These are phyloP conservation scores for Sylvilagus floridanus DNA, from an alignment of 2,797 vertebrate species.

Conservation along the genomic window DNA sequence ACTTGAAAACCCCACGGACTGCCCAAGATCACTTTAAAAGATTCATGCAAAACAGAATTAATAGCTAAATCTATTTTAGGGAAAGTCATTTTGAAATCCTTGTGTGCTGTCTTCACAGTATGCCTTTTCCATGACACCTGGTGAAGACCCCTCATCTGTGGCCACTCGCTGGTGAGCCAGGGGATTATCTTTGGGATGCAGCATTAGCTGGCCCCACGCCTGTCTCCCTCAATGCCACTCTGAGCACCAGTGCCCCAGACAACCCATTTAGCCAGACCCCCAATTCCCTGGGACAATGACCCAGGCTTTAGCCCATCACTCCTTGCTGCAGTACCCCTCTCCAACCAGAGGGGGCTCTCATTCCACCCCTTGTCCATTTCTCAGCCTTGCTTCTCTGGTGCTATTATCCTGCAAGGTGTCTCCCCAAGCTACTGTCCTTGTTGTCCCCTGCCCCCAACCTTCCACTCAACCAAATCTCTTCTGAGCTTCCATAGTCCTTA, in stretches of 20 bases:
- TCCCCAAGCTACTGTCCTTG: no score
- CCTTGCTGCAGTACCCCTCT: neutral
- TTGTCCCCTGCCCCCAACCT: neutral
- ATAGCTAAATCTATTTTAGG: no score
- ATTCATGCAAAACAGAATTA: no score
- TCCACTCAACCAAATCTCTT: neutral
- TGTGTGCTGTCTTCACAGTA: no score
- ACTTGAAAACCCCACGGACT: no score
- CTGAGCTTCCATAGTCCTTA: neutral
- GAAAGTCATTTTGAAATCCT: no score
- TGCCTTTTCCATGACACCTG: no score
- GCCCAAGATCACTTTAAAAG: no score
- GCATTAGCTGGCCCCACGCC: neutral
- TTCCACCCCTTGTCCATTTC: neutral
- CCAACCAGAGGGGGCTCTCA: neutral
- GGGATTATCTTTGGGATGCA: no score
- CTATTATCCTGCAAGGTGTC: neutral
- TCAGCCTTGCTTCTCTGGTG: neutral
- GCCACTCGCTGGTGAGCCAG: neutral
- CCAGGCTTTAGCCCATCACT: neutral
- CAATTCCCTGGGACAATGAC: neutral
- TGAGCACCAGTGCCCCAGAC: neutral
- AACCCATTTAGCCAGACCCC: neutral
- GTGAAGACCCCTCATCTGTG: no score
- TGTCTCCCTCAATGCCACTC: neutral